Evolutionary conservation across 2,797 vertebrate genomes (phyloP).

Genomic region (Luscinia megarhynchos): DNA sequence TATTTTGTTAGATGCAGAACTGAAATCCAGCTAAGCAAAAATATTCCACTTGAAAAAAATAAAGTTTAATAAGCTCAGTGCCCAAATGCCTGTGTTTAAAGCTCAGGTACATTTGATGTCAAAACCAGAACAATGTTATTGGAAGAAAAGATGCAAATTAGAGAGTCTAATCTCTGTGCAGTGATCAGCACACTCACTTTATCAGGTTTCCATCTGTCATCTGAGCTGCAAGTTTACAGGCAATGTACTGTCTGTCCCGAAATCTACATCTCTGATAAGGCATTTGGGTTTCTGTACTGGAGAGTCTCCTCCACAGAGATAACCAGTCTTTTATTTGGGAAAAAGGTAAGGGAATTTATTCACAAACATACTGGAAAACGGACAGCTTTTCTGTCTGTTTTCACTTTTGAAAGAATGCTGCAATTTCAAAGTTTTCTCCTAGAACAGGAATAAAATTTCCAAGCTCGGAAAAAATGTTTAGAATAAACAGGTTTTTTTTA

Average conservation of each 20-base stretch:
- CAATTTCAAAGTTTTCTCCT: background rate
- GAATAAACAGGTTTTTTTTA: background rate
- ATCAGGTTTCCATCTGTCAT: slow-evolving; percentile 69
- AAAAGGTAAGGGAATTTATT: slow-evolving; percentile 12
- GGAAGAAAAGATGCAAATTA: slow-evolving; percentile 57
- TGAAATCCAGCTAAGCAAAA: background rate
- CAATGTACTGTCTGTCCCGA: slow-evolving; percentile 50
- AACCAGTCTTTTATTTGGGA: background rate
- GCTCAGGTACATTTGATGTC: background rate
- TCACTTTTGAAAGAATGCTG: background rate
- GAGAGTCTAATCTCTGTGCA: slow-evolving; percentile 16
- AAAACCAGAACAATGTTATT: background rate
- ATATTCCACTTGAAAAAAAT: background rate
- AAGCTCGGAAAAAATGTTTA: background rate
- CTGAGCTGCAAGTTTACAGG: slow-evolving; percentile 67
- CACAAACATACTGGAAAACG: background rate
- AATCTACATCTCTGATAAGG: slow-evolving; percentile 37
- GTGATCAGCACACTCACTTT: slow-evolving; percentile 39
- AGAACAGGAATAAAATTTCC: background rate
- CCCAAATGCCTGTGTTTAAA: background rate
- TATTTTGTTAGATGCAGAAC: background rate
- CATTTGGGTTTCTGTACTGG: background rate
- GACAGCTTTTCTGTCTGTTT: background rate
- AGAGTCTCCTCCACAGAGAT: background rate
- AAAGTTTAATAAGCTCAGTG: background rate